A percentile compares a stretch with the other conserved stretches of the same genome.
These are phyloP conservation scores for Pangasianodon gigas DNA, from an alignment of 2,113 vertebrate species.

Conservation along the genomic window DNA sequence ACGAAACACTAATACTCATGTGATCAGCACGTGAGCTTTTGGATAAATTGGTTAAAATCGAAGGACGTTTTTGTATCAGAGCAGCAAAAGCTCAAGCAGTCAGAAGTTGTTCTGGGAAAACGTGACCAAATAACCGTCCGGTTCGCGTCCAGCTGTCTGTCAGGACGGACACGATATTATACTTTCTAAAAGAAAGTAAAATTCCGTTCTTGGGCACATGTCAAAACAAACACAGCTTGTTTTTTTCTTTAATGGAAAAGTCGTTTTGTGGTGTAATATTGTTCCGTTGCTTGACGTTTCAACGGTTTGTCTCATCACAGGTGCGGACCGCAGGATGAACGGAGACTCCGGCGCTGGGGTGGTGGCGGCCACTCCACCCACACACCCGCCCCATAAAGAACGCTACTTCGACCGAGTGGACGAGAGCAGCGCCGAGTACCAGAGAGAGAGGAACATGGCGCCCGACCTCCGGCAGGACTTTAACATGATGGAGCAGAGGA, in stretches of 20 bases:
- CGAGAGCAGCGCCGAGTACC: slow-evolving; percentile 93
- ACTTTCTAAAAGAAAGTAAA: no score
- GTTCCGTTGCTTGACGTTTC: background rate
- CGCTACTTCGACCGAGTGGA: slow-evolving; percentile 97
- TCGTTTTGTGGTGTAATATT: background rate
- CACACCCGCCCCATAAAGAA: slow-evolving; percentile 94
- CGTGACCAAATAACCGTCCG: background rate
- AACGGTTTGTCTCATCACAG: slow-evolving; percentile 35
- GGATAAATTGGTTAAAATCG: background rate
- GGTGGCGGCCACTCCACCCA: slow-evolving; percentile 95
- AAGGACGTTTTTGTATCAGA: background rate
- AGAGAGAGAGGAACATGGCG: slow-evolving; percentile 97
- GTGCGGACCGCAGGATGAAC: slow-evolving; percentile 85
- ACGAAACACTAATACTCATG: background rate
- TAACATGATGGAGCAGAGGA: slow-evolving; percentile 99
- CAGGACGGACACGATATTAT: background rate
- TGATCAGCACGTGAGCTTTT: background rate
- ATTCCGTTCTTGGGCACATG: background rate
- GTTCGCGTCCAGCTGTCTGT: no score
- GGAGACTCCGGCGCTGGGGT: slow-evolving; percentile 90
- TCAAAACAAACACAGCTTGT: background rate
- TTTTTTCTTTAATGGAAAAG: background rate
- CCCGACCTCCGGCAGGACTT: slow-evolving; percentile 97
- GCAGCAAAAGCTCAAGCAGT: background rate
- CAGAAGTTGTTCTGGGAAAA: background rate